Conservation (phyloP, 2,888 invertebrate species). For the Chaitophorus viminalis region DNA sequence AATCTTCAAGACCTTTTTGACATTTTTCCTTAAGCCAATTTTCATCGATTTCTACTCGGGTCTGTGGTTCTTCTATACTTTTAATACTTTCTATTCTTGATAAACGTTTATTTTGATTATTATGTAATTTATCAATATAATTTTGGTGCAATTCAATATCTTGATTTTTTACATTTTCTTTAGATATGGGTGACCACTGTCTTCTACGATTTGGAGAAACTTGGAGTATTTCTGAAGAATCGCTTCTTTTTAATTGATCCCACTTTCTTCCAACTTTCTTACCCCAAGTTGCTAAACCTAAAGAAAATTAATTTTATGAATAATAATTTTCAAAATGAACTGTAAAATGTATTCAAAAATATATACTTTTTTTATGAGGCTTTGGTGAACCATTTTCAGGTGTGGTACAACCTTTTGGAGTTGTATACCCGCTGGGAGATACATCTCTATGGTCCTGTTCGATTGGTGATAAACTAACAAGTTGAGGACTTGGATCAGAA, state of each 20-base stretch:
- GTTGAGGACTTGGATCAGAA: conserved; percentile 72
- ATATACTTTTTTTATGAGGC: conserved; percentile 67
- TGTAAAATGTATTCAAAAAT: not conserved
- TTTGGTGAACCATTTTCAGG: conserved; percentile 66
- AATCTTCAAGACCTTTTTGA: conserved; percentile 66
- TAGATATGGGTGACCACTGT: conserved; percentile 68
- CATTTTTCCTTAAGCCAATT: conserved; percentile 66
- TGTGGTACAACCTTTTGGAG: conserved; percentile 64
- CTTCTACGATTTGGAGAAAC: conserved; percentile 67
- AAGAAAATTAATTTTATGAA: conserved; percentile 16
- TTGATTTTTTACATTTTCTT: conserved; percentile 12
- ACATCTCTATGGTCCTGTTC: conserved; percentile 65
- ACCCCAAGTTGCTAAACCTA: conserved; percentile 74
- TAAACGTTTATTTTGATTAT: conserved; percentile 66
- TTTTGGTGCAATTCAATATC: conserved; percentile 43
- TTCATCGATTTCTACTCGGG: conserved; percentile 54
- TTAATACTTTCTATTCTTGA: conserved; percentile 71
- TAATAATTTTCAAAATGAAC: not conserved
- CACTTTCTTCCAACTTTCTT: conserved; percentile 73
- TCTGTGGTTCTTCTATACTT: conserved; percentile 65
- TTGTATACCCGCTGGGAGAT: conserved; percentile 63
- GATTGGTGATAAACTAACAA: conserved; percentile 70
- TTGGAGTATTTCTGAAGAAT: conserved; percentile 71
- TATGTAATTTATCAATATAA: conserved; percentile 62
- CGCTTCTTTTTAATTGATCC: conserved; percentile 73